phyloP scores from a whole-genome alignment of 2,797 vertebrate genomes.

The Epinephelus malabaricus region DNA sequence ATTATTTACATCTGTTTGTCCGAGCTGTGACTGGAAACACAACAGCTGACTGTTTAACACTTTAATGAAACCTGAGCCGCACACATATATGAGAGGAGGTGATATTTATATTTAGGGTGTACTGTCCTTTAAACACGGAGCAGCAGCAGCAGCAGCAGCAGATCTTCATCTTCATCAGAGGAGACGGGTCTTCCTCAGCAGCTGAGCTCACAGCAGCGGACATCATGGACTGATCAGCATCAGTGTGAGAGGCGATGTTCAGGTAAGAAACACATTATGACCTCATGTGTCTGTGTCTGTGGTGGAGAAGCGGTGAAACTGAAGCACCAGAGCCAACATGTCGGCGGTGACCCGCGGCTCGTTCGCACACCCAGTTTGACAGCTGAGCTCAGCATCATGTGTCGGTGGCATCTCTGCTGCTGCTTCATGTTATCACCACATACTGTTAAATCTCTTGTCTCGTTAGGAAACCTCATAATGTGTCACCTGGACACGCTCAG shows the following conservation, averaged over 20 bases:
- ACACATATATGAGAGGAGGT: rapidly evolving
- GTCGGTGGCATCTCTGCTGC: rapidly evolving
- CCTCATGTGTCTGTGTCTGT: rapidly evolving
- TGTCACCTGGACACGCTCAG: not conserved
- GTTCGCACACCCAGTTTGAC: constrained; percentile 69
- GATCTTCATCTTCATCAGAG: not conserved
- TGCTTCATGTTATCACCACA: not conserved
- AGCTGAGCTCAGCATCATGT: constrained; percentile 65
- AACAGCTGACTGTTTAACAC: rapidly evolving
- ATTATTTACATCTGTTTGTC: rapidly evolving
- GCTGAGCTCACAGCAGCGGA: not conserved
- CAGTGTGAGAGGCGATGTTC: constrained; percentile 61
- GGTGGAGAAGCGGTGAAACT: rapidly evolving
- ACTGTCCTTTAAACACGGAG: constrained; percentile 39
- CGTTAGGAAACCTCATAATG: not conserved
- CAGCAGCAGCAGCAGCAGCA: not conserved
- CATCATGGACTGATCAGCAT: constrained; percentile 59
- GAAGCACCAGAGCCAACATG: rapidly evolving
- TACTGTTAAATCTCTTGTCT: rapidly evolving
- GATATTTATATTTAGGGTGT: constrained; percentile 30
- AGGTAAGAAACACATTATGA: constrained; percentile 50
- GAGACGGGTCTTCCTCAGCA: not conserved
- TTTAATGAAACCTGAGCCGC: not conserved
- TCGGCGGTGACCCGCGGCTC: not conserved
- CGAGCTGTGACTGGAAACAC: rapidly evolving